These are phyloP conservation scores for Xenopus laevis DNA, from an alignment of 2,113 vertebrate genomes.

Conservation along the genomic window DNA sequence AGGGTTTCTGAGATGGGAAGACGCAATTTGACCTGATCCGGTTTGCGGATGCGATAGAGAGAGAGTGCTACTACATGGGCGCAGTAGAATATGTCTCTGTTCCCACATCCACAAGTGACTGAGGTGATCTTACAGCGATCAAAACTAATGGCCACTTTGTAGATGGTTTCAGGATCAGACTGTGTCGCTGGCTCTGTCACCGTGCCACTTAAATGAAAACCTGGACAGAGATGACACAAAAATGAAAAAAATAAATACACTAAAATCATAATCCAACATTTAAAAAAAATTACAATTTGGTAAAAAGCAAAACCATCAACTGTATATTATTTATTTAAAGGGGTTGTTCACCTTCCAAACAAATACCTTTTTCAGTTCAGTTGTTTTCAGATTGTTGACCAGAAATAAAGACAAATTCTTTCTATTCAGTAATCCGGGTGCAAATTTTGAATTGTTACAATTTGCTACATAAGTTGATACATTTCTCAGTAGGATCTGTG, in stretches of 20 bases:
- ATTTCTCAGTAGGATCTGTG: too few species aligned
- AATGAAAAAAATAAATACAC: not conserved
- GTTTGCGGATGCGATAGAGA: slow-evolving; percentile 94
- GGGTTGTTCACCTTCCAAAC: too few species aligned
- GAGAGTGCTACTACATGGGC: slow-evolving; percentile 96
- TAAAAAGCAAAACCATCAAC: too few species aligned
- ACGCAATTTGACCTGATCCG: slow-evolving; percentile 95
- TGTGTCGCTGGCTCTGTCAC: slow-evolving; percentile 83
- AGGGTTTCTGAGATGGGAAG: slow-evolving; percentile 98
- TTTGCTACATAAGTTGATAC: too few species aligned
- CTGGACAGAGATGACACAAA: slow-evolving; percentile 59
- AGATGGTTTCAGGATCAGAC: slow-evolving; percentile 86
- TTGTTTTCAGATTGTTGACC: too few species aligned
- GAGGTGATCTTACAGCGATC: slow-evolving; percentile 99
- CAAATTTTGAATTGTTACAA: too few species aligned
- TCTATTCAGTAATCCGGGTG: too few species aligned
- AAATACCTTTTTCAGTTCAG: too few species aligned
- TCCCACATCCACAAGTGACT: slow-evolving; percentile 94
- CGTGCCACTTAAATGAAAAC: slow-evolving; percentile 96
- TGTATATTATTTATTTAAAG: too few species aligned
- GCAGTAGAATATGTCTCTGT: slow-evolving; percentile 97
- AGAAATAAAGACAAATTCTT: too few species aligned
- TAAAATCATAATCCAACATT: not conserved
- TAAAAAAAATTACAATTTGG: too few species aligned
- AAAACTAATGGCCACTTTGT: slow-evolving; percentile 97